Conservation (phyloP, 2,113 vertebrate species). For the Nanorana parkeri region DNA sequence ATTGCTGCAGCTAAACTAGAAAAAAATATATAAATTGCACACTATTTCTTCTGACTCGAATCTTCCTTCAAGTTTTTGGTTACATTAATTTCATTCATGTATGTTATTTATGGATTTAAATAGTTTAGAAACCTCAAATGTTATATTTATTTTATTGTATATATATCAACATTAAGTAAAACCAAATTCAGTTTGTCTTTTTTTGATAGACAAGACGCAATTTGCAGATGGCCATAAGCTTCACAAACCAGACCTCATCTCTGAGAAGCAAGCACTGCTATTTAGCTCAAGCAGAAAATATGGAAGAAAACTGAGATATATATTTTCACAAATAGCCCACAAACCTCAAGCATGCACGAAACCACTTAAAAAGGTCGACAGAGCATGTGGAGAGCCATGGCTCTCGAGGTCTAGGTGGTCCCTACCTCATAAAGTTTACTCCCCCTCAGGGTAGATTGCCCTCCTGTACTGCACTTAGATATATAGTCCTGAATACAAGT, state of each 20-base stretch:
- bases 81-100: neutral
- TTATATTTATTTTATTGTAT: constrained; percentile 6
- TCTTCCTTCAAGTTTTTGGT: neutral
- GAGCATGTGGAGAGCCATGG: constrained; percentile 35
- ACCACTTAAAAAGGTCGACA: constrained; percentile 44
- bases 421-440: constrained; percentile 49
- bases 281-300: constrained; percentile 38
- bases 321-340: constrained; percentile 45
- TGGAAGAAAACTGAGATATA: constrained; percentile 36
- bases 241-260: constrained; percentile 29
- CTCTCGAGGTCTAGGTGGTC: constrained; percentile 57
- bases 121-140: neutral
- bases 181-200: constrained; percentile 24
- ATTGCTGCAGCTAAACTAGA: too few relatives aligned
- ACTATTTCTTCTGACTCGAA: neutral
- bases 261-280: constrained; percentile 27
- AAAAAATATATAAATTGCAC: too few relatives aligned
- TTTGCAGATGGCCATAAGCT: constrained; percentile 47
- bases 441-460: constrained; percentile 52
- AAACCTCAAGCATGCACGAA: constrained; percentile 52
- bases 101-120: neutral
- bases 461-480: constrained; percentile 33
- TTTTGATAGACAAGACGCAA: constrained; percentile 12
- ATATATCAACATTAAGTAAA: constrained; percentile 16
- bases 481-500: constrained; percentile 32